phyloP scores from a whole-genome alignment of 1,140 invertebrate genomes.

The Uloborus diversus region DNA sequence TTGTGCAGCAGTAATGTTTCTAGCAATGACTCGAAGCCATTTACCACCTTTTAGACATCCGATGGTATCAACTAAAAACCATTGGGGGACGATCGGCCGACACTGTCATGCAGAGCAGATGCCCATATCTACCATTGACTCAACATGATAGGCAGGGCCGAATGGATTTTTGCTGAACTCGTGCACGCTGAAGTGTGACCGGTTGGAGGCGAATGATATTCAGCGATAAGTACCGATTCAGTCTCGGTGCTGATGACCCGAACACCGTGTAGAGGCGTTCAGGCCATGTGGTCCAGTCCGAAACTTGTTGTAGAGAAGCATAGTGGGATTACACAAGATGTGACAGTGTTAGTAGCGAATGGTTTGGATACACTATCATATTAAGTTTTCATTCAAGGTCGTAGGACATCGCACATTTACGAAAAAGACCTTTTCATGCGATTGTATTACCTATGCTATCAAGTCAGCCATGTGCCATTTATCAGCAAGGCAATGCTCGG shows the following conservation, averaged over 20 bases:
- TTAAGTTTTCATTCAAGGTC: no score
- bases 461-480: no score
- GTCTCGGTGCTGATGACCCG: not conserved
- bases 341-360: not conserved
- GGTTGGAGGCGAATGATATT: not conserved
- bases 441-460: no score
- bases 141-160: not conserved
- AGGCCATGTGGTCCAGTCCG: not conserved
- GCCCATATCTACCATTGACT: not conserved
- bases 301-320: not conserved
- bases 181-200: not conserved
- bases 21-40: no score
- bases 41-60: no score
- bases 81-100: no score
- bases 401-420: no score
- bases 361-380: not conserved
- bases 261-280: not conserved
- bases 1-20: not conserved
- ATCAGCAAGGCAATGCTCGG: no score
- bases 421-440: no score
- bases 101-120: not conserved
- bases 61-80: no score
- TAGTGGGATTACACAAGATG: not conserved
- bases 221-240: not conserved
- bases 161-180: not conserved